phyloP scores from a whole-genome alignment of 2,113 vertebrate species.

The Stigmatopora argus region DNA sequence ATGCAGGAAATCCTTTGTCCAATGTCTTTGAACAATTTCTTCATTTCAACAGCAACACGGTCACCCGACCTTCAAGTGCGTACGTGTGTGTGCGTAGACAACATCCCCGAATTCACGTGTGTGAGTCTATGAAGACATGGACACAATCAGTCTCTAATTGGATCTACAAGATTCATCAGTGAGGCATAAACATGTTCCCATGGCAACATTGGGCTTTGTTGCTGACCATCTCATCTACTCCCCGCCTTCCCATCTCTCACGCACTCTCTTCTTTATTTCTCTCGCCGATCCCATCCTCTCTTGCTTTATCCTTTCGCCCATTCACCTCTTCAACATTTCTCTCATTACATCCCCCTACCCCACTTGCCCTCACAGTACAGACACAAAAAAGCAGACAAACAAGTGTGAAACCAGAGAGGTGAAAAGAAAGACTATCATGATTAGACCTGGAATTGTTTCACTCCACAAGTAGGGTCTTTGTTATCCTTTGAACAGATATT shows the following conservation, averaged over 20 bases:
- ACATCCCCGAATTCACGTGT: conserved; percentile 22
- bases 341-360: conserved; percentile 42
- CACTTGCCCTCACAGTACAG: not conserved
- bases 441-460: conserved; percentile 36
- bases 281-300: conserved; percentile 55
- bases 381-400: conserved; percentile 43
- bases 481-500: conserved; percentile 11
- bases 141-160: conserved; percentile 81
- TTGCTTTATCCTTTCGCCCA: conserved; percentile 61
- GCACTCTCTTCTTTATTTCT: conserved; percentile 39
- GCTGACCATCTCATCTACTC: conserved; percentile 47
- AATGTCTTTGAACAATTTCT: conserved; percentile 58
- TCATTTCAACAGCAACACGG: conserved; percentile 67
- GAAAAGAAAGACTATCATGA: conserved; percentile 20
- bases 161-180: conserved; percentile 85
- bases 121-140: conserved; percentile 71
- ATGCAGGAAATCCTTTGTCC: conserved; percentile 64
- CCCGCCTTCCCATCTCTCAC: conserved; percentile 23
- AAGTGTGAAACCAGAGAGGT: conserved; percentile 30
- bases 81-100: not conserved
- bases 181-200: conserved; percentile 81
- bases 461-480: conserved; percentile 46
- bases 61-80: conserved; percentile 26
- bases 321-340: conserved; percentile 64
- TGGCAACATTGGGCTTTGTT: conserved; percentile 72